Evolutionary conservation across 2,888 invertebrate species (phyloP), one percentile per base, ranked within the genome.

Genomic region (Scaptomyza tumidula): DNA sequence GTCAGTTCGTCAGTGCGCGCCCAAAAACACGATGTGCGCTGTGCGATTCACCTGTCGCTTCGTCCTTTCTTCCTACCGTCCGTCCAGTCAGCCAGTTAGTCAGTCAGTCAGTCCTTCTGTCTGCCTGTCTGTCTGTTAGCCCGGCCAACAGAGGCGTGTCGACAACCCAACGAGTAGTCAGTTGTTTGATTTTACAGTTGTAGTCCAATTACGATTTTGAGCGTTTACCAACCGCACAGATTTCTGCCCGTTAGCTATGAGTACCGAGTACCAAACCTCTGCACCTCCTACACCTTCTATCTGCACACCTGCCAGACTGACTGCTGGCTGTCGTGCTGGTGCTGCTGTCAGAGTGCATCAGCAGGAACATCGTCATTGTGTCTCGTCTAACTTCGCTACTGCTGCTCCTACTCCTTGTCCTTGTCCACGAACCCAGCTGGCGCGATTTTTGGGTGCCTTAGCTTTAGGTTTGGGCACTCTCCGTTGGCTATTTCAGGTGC

Each of bases 121-220:
- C 73, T 49, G 64, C 1, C 5, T 27, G 67, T 31, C 50, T 37
- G 64, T 44, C 73, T 52, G 64, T 31, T 52, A 45, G 59, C 35
- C 62, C 24, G 16, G 19, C 48, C 44, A 35, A 24, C 48, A 50
- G 41, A 16, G 65, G 63, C 71, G 59, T 48, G 54, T 35, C 45
- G 56, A 49, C 24, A 13, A 44, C 44, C 19, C 62, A 63, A 60
- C 62, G 62, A 63, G 80, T 70, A 82, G 84, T 72, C 80, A 80
- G 83, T 85, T 83, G 85, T 86, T 83, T 84, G 84, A 81, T 84
- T 84, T 84, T 79, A 81, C 86, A 86, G 84, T 85, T 85, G 86
- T 82, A 86, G 82, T 86, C 84, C 86, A 81, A 85, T 85, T 85
- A 83, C 86, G 82, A 86, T 86, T 85, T 86, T 78, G 81, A 81